Base-by-base conservation (phyloP, 2,113 vertebrate species). In the Laterallus jamaicensis region DNA sequence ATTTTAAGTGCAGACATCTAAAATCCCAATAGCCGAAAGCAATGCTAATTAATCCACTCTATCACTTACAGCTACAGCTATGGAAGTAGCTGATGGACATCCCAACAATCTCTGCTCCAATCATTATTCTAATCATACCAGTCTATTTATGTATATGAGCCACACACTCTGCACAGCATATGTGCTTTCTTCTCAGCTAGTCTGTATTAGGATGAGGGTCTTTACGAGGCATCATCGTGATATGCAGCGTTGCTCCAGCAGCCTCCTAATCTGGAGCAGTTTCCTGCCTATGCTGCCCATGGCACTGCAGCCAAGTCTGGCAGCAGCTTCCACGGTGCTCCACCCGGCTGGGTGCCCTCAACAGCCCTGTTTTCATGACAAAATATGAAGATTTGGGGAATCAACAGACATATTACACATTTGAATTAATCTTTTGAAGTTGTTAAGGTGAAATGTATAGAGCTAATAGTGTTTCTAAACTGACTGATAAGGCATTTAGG, bases 11-110 rank as follows among this genome's bases (percentile, higher is more conserved):
- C 17, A 63, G 60, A 59, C 47, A 26, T 39, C 58, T 60, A 29
- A 83, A 90, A 70, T 40, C 22, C 47, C 11, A 2, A 11, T 1
- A 76, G 17, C 11, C 0, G 0, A 88, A 59, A 59, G 14, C 21
- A 80, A 47, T 37, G 35, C 2, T 81, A 19, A 83, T 77, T 82
- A 77, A 35, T 86, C 77, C 76, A 32, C n/a, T 86, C 52, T 26
- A 4, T 55, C 56, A 56, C 31, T 74, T 62, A 22, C n/a, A 93
- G 59, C 63, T 74, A n/a, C 22, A 94, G 68, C 29, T 24, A 2
- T 16, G 47, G 64, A 62, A 81, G 31, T 8, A 50, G 50, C 50
- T 50, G 50, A 50, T 22, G 82, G 50, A 20, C 40, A 80, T 40
- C 44, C 52, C 37, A 63, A 87, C 58, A 58, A 28, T 40, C 54